Evolutionary conservation across 2,797 vertebrate genomes (phyloP).

Genomic region (Carapus acus): DNA sequence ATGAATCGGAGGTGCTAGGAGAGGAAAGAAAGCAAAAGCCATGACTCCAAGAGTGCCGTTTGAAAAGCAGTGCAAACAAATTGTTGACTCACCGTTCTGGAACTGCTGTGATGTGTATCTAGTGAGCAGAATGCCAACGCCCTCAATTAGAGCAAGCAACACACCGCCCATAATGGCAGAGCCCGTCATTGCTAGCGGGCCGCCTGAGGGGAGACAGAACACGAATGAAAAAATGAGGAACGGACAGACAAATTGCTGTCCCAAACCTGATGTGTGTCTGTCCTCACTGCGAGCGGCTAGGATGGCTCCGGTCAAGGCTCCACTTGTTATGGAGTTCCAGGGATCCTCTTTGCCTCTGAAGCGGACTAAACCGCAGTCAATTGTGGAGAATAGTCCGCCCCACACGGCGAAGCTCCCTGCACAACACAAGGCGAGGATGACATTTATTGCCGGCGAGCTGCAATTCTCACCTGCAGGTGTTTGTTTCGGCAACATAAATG

Average conservation of each 20-base stretch:
- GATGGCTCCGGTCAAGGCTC: constrained; percentile 84
- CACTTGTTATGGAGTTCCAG: constrained; percentile 90
- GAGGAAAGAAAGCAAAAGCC: constrained; percentile 15
- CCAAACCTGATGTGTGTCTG: background rate
- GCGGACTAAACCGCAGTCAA: constrained; percentile 83
- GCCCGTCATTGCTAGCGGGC: constrained; percentile 86
- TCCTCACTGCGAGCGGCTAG: constrained; percentile 84
- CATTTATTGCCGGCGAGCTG: too few relatives aligned
- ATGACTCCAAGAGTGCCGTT: too few relatives aligned
- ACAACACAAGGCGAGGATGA: constrained; percentile 18
- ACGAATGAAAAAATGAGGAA: too few relatives aligned
- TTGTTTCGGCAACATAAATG: too few relatives aligned
- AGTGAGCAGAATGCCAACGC: constrained; percentile 88
- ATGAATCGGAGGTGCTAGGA: constrained; percentile 74
- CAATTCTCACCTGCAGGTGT: too few relatives aligned
- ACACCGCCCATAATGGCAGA: constrained; percentile 87
- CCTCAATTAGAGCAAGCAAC: constrained; percentile 86
- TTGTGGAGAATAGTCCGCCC: constrained; percentile 89
- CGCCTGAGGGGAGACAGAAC: constrained; percentile 68
- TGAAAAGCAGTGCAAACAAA: too few relatives aligned
- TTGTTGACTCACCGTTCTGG: constrained; percentile 78
- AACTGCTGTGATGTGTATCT: constrained; percentile 87
- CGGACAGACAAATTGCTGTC: too few relatives aligned
- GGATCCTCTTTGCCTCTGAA: constrained; percentile 86
- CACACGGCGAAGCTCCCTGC: constrained; percentile 88